These are phyloP conservation scores for Mya arenaria DNA, from an alignment of 1,140 invertebrate genomes.

Conservation along the genomic window DNA sequence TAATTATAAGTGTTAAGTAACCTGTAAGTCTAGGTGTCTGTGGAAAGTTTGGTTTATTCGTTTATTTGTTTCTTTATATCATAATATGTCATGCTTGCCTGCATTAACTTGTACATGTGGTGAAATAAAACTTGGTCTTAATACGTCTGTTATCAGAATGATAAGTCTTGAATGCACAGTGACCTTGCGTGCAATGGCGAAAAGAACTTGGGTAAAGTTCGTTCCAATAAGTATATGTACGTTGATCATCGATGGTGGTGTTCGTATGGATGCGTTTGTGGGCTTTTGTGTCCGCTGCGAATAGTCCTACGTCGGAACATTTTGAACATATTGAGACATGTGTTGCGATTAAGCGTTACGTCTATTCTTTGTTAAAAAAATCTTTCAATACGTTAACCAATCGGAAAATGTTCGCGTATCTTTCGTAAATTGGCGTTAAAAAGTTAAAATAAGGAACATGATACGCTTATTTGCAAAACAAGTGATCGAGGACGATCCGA, in stretches of 20 bases:
- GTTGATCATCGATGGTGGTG: constrained; percentile 40
- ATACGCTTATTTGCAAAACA: constrained; percentile 33
- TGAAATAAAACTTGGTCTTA: too few relatives aligned
- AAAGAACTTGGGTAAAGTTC: too few relatives aligned
- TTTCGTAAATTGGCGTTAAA: constrained; percentile 37
- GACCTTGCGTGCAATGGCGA: too few relatives aligned
- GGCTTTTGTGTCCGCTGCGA: constrained; percentile 43
- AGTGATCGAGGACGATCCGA: constrained; percentile 19
- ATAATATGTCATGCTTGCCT: too few relatives aligned
- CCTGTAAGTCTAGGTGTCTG: too few relatives aligned
- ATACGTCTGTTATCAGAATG: too few relatives aligned
- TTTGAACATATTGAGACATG: constrained; percentile 37
- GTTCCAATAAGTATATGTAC: constrained; percentile 46
- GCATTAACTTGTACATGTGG: too few relatives aligned
- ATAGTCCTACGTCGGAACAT: constrained; percentile 37
- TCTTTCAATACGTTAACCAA: constrained; percentile 43
- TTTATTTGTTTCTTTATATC: too few relatives aligned
- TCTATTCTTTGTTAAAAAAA: constrained; percentile 39
- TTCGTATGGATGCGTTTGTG: constrained; percentile 47
- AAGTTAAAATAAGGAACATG: constrained; percentile 28
- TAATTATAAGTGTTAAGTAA: too few relatives aligned
- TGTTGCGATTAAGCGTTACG: constrained; percentile 30
- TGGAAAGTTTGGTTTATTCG: too few relatives aligned
- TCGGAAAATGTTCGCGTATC: constrained; percentile 37
- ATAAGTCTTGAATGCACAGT: too few relatives aligned